phyloP scores from a whole-genome alignment of 2,113 vertebrate species.

The Pelecanus crispus region DNA sequence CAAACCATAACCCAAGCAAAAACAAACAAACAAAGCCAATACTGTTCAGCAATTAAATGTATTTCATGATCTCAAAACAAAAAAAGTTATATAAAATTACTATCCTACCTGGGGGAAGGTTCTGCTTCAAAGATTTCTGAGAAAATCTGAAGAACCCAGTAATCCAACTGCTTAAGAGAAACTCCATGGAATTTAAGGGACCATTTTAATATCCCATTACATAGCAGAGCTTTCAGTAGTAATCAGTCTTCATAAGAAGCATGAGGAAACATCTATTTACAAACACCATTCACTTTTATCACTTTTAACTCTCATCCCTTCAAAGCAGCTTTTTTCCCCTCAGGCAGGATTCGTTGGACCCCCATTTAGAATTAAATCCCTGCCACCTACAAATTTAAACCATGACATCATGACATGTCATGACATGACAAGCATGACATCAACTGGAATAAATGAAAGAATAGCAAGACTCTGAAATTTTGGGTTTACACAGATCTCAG shows the following conservation, averaged over 20 bases:
- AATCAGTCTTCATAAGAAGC: not conserved
- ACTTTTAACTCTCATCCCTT: not conserved
- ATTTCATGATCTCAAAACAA: not conserved
- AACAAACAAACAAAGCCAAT: not conserved
- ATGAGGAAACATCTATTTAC: not conserved
- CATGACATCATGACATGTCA: no score
- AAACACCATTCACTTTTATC: not conserved
- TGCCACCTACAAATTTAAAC: not conserved
- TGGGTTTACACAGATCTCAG: not conserved
- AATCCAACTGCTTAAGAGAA: not conserved
- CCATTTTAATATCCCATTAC: not conserved
- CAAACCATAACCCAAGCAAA: not conserved
- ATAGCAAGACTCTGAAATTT: not conserved
- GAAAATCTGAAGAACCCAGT: not conserved
- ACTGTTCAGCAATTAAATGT: not conserved
- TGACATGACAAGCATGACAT: not conserved
- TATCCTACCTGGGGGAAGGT: not conserved
- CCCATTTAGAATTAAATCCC: not conserved
- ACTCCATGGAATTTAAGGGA: not conserved
- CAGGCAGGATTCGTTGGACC: not conserved
- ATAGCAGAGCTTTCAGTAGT: not conserved
- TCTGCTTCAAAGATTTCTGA: not conserved
- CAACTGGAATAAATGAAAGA: fast-evolving
- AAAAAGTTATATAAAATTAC: not conserved
- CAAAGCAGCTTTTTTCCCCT: not conserved